Percentiles rank a stretch among this genome's conserved stretches.
phyloP scores from a whole-genome alignment of 2,888 invertebrate genomes.

The Dysmachus trigonus region DNA sequence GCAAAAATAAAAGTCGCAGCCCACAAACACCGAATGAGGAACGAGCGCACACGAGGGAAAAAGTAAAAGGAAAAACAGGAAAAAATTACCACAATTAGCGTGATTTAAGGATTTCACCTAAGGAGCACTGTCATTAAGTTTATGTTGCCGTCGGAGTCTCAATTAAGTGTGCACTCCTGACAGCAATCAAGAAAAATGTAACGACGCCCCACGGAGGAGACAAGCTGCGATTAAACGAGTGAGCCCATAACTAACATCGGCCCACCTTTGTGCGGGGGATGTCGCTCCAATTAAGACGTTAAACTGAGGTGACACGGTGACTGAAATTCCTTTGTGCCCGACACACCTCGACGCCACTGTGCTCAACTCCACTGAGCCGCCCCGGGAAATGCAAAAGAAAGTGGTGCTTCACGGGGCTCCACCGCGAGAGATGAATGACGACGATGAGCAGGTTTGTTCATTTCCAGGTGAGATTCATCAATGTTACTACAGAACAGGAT shows the following conservation, averaged over 20 bases:
- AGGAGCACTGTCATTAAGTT: slow-evolving; percentile 32
- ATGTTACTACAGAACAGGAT: background rate
- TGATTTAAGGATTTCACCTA: slow-evolving; percentile 39
- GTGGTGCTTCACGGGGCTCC: background rate
- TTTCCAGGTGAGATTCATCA: background rate
- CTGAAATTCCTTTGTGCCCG: background rate
- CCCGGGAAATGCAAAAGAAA: background rate
- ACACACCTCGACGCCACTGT: background rate
- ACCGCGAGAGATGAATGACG: background rate
- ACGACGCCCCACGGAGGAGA: slow-evolving; percentile 29
- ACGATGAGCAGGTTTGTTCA: background rate
- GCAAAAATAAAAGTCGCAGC: slow-evolving; percentile 1
- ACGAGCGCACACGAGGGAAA: background rate
- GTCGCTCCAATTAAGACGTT: background rate
- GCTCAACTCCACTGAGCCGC: background rate
- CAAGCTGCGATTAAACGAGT: slow-evolving; percentile 16
- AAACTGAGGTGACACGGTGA: background rate
- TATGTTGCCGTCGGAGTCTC: background rate
- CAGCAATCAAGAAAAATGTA: slow-evolving; percentile 40
- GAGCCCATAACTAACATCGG: background rate
- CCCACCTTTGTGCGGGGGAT: background rate
- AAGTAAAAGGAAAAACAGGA: background rate
- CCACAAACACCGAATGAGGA: background rate
- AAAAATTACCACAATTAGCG: slow-evolving; percentile 38
- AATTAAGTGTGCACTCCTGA: slow-evolving; percentile 33